Conservation (phyloP, 1,140 invertebrate species). For the Papilio helenus region DNA sequence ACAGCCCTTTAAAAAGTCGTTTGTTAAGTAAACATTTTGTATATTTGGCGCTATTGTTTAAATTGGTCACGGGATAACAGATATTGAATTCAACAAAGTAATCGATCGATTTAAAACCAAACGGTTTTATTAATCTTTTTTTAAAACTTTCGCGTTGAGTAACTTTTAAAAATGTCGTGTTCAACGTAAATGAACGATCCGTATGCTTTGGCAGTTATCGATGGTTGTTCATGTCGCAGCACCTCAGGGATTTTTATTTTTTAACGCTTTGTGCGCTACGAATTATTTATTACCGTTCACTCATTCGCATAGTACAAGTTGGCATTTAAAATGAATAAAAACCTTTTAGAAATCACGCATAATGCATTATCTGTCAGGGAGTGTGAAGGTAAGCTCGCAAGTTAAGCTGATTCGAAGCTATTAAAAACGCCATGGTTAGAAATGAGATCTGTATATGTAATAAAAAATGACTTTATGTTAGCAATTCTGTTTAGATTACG, state of each 20-base stretch:
- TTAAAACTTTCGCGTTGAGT: background rate
- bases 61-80: background rate
- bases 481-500: too few relatives aligned
- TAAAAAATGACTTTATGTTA: too few relatives aligned
- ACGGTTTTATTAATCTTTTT: background rate
- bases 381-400: too few relatives aligned
- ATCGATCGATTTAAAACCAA: background rate
- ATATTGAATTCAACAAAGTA: background rate
- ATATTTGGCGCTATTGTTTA: too few relatives aligned
- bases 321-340: background rate
- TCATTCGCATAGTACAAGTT: background rate
- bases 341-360: background rate
- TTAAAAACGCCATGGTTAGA: too few relatives aligned
- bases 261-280: background rate
- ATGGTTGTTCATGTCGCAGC: conserved; percentile 23
- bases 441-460: too few relatives aligned
- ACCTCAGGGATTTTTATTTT: conserved; percentile 20
- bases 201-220: conserved; percentile 24
- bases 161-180: conserved; percentile 22
- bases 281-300: conserved; percentile 1
- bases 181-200: conserved; percentile 15
- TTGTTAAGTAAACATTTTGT: background rate
- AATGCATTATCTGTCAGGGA: too few relatives aligned
- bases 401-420: too few relatives aligned
- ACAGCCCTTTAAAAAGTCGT: background rate